phyloP scores from a whole-genome alignment of 2,797 vertebrate species.

The Mus spretus region DNA sequence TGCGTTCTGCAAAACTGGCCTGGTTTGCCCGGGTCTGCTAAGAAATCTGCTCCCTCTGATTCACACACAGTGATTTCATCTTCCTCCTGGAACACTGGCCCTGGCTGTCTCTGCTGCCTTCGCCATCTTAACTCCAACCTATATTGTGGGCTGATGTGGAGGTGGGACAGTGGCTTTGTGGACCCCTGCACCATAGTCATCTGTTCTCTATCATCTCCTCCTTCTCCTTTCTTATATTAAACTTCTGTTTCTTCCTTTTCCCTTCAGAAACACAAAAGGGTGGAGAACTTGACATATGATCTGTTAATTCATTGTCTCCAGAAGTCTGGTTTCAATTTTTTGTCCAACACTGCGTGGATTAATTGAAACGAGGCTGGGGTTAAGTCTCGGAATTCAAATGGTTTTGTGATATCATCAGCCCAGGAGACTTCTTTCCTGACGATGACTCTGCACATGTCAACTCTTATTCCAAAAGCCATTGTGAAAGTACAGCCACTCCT shows the following conservation, averaged over 20 bases:
- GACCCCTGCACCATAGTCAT: neutral
- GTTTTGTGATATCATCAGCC: neutral
- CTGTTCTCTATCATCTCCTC: neutral
- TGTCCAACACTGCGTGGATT: neutral
- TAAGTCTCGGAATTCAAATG: neutral
- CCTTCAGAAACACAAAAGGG: neutral
- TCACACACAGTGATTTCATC: neutral
- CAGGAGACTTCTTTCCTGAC: neutral
- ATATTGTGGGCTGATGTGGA: too few species aligned
- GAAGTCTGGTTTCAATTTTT: slow-evolving; percentile 49
- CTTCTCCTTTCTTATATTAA: neutral
- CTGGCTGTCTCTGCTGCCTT: neutral
- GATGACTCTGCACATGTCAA: neutral
- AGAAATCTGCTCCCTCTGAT: neutral
- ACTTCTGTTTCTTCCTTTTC: slow-evolving; percentile 22
- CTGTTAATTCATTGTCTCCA: neutral
- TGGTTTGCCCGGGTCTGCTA: neutral
- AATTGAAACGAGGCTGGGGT: neutral
- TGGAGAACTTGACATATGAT: neutral
- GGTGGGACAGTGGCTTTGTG: too few species aligned
- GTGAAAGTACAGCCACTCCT: slow-evolving; percentile 47
- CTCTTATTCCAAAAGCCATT: slow-evolving; percentile 1
- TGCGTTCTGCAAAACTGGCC: neutral
- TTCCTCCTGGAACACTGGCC: neutral
- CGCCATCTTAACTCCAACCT: neutral